Base-by-base conservation (phyloP, 2,113 vertebrate species). In the Brachyhypopomus occidentalis region DNA sequence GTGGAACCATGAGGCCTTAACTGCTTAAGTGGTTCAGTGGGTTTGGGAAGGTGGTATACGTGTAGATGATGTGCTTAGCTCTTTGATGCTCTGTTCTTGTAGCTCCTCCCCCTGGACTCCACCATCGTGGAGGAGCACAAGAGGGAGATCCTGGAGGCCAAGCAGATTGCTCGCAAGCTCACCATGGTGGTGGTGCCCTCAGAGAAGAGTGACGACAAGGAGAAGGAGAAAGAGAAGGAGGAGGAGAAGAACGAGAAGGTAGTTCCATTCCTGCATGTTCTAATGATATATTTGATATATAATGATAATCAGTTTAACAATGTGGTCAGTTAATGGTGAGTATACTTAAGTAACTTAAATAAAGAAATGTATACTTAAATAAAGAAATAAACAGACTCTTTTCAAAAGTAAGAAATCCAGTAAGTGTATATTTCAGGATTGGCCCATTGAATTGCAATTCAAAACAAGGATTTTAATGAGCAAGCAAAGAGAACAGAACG, bases 121-220 rank as follows among this genome's bases (percentile, higher is more conserved):
- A 85, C 87, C 84, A 99, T 99, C 59, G 88, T 96, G 23, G 98
- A 99, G 88, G 97, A 99, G 75, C 94, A 99, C 90, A 98, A 96
- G 89, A 87, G 92, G 64, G 96, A 96, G 85, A 94, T 99, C 87
- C 89, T 95, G 5, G 98, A 99, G 92, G 98, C 97, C 41, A 99
- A 98, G 86, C 97, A 97, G 87, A 95, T 98, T 74, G 96, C 97
- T 55, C 95, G 96, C 86, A 99, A 99, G 88, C 94, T 99, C 85
- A 98, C 96, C 0, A 96, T 98, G 96, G 97, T 99, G 0, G 95
- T 99, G 36, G 91, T 99, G 27, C 97, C 97, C 74, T 98, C 97
- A 11, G 95, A 96, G 85, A 96, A 96, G 90, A 87, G 91, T 5
- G 95, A 96, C 7, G 95, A 96, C 38, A 95, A 95, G 85, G 95